Conservation (phyloP, 2,797 vertebrate genomes). For the Mustela erminea region DNA sequence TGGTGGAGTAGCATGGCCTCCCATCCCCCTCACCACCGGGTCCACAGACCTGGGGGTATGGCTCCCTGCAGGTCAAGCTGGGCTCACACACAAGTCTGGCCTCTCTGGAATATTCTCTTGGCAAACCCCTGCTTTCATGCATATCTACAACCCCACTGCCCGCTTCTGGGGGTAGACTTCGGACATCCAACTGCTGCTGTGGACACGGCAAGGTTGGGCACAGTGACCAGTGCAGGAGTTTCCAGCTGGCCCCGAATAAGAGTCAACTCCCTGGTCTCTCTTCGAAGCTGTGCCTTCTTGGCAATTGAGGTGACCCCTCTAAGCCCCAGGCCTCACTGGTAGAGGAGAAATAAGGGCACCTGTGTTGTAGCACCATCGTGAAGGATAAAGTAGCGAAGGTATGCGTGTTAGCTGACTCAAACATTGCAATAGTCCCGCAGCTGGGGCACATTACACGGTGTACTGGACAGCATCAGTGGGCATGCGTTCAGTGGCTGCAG, state of each 20-base stretch:
- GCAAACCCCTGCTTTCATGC: neutral
- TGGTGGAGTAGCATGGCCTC: neutral
- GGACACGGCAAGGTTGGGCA: neutral
- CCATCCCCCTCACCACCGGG: neutral
- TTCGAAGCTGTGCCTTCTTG: neutral
- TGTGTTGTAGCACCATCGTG: neutral
- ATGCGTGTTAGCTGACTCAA: neutral
- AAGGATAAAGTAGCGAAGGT: neutral
- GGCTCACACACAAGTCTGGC: neutral
- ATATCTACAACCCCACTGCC: neutral
- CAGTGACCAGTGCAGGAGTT: rapidly evolving
- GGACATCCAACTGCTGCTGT: neutral
- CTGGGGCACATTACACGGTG: neutral
- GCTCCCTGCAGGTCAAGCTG: neutral
- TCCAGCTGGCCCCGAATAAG: neutral
- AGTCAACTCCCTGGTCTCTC: neutral
- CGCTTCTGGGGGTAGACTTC: neutral
- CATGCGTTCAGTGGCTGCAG: neutral
- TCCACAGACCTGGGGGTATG: neutral
- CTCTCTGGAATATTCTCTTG: neutral
- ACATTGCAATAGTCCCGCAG: too few relatives aligned
- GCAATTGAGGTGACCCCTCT: neutral
- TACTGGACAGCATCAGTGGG: neutral
- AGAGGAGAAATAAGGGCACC: neutral
- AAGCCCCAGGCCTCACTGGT: neutral